These are phyloP conservation scores for human (Homo sapiens) DNA, from an alignment of 2,113 vertebrate species.

Conservation along the genomic window GRCh38 chr6:44039501-44040000, in stretches of 20 bases:
- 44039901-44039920: neutral
- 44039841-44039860: neutral
- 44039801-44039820: neutral
- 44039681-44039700: neutral
- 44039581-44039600: neutral
- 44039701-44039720: neutral
- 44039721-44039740: neutral
- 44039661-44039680: too few relatives aligned
- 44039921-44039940: neutral
- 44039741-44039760: neutral
- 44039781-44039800: neutral
- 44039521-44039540: neutral
- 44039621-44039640: too few relatives aligned
- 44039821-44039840: neutral
- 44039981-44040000: neutral
- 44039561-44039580: neutral
- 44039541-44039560: neutral
- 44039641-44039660: neutral
- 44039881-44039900: too few relatives aligned
- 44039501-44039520: neutral
- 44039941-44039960: neutral
- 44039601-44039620: too few relatives aligned
- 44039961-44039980: neutral
- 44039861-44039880: neutral
- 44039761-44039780: too few relatives aligned